phyloP scores from a whole-genome alignment of 53 echinoderm and acorn worm species.

The Hippasteria phrygiana region DNA sequence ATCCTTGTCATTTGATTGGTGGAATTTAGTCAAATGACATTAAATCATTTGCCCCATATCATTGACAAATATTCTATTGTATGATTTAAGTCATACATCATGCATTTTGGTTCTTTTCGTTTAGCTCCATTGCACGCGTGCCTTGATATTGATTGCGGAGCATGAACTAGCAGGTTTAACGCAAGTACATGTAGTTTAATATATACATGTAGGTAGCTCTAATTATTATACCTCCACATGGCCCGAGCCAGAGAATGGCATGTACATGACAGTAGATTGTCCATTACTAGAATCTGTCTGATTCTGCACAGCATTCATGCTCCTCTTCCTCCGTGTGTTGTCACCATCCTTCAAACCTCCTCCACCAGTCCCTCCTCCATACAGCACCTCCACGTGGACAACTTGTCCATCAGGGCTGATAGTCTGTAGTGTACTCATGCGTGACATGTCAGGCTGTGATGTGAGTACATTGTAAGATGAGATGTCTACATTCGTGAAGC shows the following conservation, averaged over 20 bases:
- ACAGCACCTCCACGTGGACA: conserved; percentile 29
- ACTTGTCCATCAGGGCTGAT: conserved; percentile 24
- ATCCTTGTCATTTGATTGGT: no score
- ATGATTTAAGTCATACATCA: no score
- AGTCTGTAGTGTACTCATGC: conserved; percentile 33
- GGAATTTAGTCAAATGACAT: no score
- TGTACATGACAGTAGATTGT: conserved; percentile 44
- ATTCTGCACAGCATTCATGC: background rate
- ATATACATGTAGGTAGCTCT: no score
- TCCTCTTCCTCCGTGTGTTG: background rate
- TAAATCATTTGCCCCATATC: no score
- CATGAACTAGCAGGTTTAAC: no score
- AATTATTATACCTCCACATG: conserved; percentile 25
- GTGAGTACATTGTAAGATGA: conserved; percentile 51
- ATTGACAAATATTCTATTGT: no score
- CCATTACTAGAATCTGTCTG: background rate
- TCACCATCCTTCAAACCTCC: background rate
- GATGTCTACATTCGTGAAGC: conserved; percentile 47
- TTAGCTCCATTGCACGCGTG: no score
- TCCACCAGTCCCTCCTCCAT: conserved; percentile 4
- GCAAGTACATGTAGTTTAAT: background rate
- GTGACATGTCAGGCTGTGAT: conserved; percentile 54
- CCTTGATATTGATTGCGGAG: no score
- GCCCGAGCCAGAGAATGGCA: conserved; percentile 57
- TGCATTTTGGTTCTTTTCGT: no score